A percentile compares a stretch with the other conserved stretches of the same genome.
Evolutionary conservation across 2,113 vertebrate genomes (phyloP).

Genomic region (Psephotus haematonotus): DNA sequence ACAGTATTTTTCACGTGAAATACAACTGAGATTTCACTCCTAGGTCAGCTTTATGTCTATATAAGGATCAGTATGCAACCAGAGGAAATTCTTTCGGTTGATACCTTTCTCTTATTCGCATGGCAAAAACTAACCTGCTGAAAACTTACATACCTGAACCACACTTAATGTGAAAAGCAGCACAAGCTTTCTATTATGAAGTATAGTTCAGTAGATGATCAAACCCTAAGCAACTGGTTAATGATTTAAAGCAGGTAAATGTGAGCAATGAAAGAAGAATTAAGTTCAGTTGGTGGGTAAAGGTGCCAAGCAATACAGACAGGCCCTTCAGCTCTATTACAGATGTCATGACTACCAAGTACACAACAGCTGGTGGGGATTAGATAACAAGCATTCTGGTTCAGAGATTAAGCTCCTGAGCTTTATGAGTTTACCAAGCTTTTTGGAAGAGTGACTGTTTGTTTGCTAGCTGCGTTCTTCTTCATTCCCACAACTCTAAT

Average conservation of each 20-base stretch:
- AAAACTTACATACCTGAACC: background rate
- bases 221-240: conserved; percentile 24
- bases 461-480: conserved; percentile 33
- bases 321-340: conserved; percentile 54
- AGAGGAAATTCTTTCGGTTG: background rate
- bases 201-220: conserved; percentile 16
- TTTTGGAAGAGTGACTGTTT: conserved; percentile 46
- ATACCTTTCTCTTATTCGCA: background rate
- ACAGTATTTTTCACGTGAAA: background rate
- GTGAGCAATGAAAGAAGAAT: conserved; percentile 35
- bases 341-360: conserved; percentile 66
- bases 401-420: conserved; percentile 63
- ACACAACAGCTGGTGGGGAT: conserved; percentile 69
- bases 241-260: conserved; percentile 56
- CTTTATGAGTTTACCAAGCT: conserved; percentile 58
- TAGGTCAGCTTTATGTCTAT: background rate
- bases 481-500: conserved; percentile 52
- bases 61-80: background rate
- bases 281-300: conserved; percentile 43
- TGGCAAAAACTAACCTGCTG: background rate
- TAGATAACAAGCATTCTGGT: conserved; percentile 61
- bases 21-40: background rate
- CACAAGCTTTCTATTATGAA: background rate
- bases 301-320: conserved; percentile 51
- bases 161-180: background rate